phyloP scores from a whole-genome alignment of 2,888 invertebrate genomes.

The Petrolisthes cinctipes region DNA sequence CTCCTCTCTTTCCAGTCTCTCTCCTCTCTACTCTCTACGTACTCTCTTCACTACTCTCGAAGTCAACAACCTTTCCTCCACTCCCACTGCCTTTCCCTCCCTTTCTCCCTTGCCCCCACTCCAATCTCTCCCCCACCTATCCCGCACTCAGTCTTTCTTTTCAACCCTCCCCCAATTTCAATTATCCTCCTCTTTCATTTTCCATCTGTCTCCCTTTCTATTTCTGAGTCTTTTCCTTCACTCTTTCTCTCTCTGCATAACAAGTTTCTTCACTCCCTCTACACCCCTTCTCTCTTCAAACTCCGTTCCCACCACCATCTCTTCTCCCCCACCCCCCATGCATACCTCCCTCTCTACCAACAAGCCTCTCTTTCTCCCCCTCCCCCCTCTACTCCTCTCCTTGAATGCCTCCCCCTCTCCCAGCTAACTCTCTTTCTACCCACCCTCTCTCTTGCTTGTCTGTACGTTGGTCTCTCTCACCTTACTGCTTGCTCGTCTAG shows the following conservation, averaged over 20 bases:
- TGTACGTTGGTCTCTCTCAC: background rate
- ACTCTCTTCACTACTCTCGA: no score
- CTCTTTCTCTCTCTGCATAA: background rate
- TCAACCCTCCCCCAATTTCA: background rate
- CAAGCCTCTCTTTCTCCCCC: background rate
- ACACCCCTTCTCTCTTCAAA: background rate
- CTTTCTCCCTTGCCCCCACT: background rate
- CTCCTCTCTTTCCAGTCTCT: no score
- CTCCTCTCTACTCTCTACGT: no score
- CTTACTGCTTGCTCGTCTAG: background rate
- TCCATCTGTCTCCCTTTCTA: background rate
- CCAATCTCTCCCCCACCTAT: background rate
- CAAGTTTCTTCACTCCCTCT: background rate
- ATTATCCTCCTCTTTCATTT: background rate
- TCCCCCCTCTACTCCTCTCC: background rate
- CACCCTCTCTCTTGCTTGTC: background rate
- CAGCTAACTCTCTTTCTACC: background rate
- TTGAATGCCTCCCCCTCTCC: background rate
- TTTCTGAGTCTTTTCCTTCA: background rate
- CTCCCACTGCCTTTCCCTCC: no score
- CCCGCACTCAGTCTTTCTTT: background rate
- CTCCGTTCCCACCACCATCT: background rate
- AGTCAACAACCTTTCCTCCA: no score
- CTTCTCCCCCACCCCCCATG: background rate
- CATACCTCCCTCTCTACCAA: background rate